A percentile compares a stretch with the other conserved stretches of the same genome.
These are phyloP conservation scores for Drosophila simulans DNA, from an alignment of 1,140 invertebrate genomes.

Conservation along the genomic window DNA sequence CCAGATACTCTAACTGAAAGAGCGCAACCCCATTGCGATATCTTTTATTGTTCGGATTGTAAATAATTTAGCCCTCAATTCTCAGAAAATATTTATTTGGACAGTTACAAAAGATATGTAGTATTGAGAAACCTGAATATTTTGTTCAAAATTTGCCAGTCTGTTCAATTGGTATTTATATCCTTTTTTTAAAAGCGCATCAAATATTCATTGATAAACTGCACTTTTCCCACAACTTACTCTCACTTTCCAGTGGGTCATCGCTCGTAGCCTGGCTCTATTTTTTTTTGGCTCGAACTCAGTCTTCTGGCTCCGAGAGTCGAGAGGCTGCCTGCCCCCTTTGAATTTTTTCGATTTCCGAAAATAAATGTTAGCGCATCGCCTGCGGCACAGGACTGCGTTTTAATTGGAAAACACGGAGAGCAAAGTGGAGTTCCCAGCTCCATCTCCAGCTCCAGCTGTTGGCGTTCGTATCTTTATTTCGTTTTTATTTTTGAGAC, in stretches of 20 bases:
- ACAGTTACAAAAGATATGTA: too few relatives aligned
- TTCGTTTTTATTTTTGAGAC: conserved; percentile 14
- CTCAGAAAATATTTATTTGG: too few relatives aligned
- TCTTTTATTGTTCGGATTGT: too few relatives aligned
- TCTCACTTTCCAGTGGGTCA: conserved; percentile 53
- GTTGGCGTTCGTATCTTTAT: conserved; percentile 28
- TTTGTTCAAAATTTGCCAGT: too few relatives aligned
- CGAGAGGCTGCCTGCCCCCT: conserved; percentile 2
- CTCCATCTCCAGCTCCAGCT: conserved; percentile 39
- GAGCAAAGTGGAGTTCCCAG: conserved; percentile 30
- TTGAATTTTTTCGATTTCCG: conserved; percentile 77
- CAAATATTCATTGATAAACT: conserved; percentile 1
- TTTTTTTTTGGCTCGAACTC: background rate
- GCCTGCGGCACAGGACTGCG: conserved; percentile 65
- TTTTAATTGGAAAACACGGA: conserved; percentile 73
- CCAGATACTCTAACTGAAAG: conserved; percentile 1
- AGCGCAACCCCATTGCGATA: too few relatives aligned
- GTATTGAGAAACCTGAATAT: too few relatives aligned
- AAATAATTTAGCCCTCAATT: too few relatives aligned
- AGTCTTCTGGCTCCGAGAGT: conserved; percentile 5
- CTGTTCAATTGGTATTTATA: too few relatives aligned
- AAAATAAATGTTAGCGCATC: conserved; percentile 70
- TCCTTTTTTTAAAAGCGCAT: conserved; percentile 22
- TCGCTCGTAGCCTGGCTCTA: conserved; percentile 5
- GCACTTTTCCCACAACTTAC: conserved; percentile 32